These are phyloP conservation scores for Coendou prehensilis DNA, from an alignment of 2,797 vertebrate species.

Conservation along the genomic window DNA sequence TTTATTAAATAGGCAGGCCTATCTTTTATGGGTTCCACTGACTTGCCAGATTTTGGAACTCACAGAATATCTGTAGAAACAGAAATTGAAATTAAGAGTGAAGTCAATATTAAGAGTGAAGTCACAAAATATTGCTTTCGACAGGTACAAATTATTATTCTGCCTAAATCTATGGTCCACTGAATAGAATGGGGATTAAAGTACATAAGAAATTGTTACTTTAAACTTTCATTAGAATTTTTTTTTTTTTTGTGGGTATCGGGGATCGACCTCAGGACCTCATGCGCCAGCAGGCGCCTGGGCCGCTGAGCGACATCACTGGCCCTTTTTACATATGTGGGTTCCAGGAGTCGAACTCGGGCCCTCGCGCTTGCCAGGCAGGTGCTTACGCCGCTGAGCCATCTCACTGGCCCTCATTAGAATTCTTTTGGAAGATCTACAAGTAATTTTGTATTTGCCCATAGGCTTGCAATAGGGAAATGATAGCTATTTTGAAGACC, in stretches of 20 bases:
- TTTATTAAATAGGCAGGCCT: not conserved
- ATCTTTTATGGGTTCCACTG: conserved; percentile 36
- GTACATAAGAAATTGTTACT: not conserved
- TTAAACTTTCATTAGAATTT: conserved; percentile 59
- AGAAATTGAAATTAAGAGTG: conserved; percentile 40
- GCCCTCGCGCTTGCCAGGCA: too few relatives aligned
- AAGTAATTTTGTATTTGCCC: conserved; percentile 13
- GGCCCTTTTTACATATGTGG: too few relatives aligned
- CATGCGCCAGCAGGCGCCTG: too few relatives aligned
- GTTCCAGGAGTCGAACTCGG: too few relatives aligned
- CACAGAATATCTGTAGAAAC: conserved; percentile 34
- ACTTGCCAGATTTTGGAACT: conserved; percentile 52
- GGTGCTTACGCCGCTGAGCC: too few relatives aligned
- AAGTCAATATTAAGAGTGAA: conserved; percentile 47
- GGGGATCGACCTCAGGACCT: too few relatives aligned
- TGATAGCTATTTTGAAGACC: not conserved
- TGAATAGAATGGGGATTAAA: not conserved
- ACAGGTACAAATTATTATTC: not conserved
- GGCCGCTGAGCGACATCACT: too few relatives aligned
- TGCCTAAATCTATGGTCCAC: not conserved
- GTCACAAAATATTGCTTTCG: conserved; percentile 1
- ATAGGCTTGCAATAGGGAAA: not conserved
- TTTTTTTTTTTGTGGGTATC: not conserved
- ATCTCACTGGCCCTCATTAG: not conserved
- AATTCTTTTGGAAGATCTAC: conserved; percentile 15